Base-by-base conservation (phyloP, 2,113 vertebrate species). In the Austrofundulus limnaeus region DNA sequence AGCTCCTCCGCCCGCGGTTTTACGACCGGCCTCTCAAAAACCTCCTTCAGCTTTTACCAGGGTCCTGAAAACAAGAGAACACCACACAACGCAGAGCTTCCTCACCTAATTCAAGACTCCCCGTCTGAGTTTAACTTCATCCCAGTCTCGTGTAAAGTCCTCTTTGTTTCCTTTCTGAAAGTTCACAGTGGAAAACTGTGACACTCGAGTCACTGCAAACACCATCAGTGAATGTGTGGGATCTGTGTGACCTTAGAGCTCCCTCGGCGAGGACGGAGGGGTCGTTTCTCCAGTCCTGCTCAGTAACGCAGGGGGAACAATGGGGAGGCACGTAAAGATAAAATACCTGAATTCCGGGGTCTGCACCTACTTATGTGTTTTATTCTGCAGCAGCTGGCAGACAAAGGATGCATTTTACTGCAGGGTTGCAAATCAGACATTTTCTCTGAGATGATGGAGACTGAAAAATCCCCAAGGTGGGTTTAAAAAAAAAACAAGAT, bases 171-270 rank as follows among this genome's bases (percentile, higher is more conserved):
- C 24, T 57, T 70, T 45, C 2, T 59, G 17, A 66, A 55, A 78
- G 59, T 69, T 59, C 55, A 48, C 61, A 59, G 78, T 73, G 81
- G 88, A 87, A 90, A 87, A 81, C 58, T 25, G 46, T 66, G 82
- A 85, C 78, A 82, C 76, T 62, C 51, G 7, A 83, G 79, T 82
- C 80, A 71, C 70, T 55, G 11, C 77, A 66, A 75, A 80, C 65
- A 78, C 80, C 75, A 75, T 72, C 68, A 72, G 66, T 63, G 65
- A 67, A 74, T 56, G 65, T 66, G 78, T 88, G 87, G 85, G 85
- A 85, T 82, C 64, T 63, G 2, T 2, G 54, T 66, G 82, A 86
- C 88, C 85, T 79, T 77, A 17, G 1, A 20, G 51, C 51, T 11
- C 39, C 61, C 25, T 51, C 45, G 17, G n/a, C 19, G 11, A 23